phyloP scores from a whole-genome alignment of 2,113 vertebrate species.

The Ranitomeya variabilis region DNA sequence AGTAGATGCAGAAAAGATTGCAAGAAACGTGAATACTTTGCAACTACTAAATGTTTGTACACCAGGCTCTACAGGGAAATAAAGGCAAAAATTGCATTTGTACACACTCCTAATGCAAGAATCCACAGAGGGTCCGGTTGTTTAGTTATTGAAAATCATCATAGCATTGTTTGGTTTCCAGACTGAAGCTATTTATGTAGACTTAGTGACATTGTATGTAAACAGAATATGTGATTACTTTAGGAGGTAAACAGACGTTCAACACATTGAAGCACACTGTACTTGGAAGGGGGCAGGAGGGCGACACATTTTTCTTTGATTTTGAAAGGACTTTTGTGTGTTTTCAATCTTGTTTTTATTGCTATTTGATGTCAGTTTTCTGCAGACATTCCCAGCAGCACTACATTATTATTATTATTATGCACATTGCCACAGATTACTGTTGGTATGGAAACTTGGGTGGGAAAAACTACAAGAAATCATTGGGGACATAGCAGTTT shows the following conservation, averaged over 20 bases:
- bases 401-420: conserved; percentile 1
- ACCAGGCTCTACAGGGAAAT: conserved; percentile 8
- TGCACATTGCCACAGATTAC: background rate
- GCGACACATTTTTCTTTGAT: background rate
- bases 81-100: conserved; percentile 22
- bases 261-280: background rate
- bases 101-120: conserved; percentile 9
- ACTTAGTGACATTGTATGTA: conserved; percentile 30
- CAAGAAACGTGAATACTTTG: background rate
- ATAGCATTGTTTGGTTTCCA: conserved; percentile 13
- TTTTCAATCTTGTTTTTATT: conserved; percentile 5
- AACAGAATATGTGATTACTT: conserved; percentile 51
- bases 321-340: conserved; percentile 1
- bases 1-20: background rate
- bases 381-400: background rate
- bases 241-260: conserved; percentile 33
- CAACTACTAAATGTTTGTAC: background rate
- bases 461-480: background rate
- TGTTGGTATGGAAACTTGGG: conserved; percentile 10
- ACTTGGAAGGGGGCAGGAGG: background rate
- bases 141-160: conserved; percentile 24
- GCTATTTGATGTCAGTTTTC: background rate
- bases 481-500: background rate
- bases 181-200: conserved; percentile 29
- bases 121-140: conserved; percentile 12